Evolutionary conservation across 37 sponge, comb jelly and placozoan genomes (phyloP).

Genomic region (Axinella damicornis): DNA sequence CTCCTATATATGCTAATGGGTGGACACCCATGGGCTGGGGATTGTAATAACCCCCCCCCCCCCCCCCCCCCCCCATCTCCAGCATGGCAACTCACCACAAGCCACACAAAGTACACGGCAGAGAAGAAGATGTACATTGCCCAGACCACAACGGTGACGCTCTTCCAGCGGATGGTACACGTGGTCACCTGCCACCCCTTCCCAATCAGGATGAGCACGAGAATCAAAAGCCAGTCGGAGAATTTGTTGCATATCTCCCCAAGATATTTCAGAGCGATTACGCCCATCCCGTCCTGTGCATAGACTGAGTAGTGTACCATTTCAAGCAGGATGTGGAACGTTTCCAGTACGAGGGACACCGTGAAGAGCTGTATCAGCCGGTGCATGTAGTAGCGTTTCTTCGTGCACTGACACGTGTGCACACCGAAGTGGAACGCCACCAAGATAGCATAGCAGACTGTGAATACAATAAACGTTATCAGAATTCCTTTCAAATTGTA

Average conservation of each 20-base stretch:
- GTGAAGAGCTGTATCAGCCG: constrained; percentile 45
- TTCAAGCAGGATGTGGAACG: constrained; percentile 1
- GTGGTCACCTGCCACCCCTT: constrained; percentile 78
- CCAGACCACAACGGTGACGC: constrained; percentile 44
- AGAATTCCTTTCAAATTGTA: constrained; percentile 52
- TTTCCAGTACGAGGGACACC: constrained; percentile 38
- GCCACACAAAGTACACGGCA: constrained; percentile 44
- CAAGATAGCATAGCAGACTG: constrained; percentile 38
- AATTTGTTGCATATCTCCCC: constrained; percentile 43
- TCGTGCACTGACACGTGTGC: background rate
- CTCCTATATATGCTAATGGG: no score
- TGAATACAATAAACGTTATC: constrained; percentile 31
- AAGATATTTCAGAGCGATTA: constrained; percentile 17
- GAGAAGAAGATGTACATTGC: constrained; percentile 49
- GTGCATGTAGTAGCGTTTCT: constrained; percentile 6
- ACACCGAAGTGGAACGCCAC: constrained; percentile 42
- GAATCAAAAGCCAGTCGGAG: constrained; percentile 71
- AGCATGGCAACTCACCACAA: constrained; percentile 56
- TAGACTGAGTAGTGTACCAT: constrained; percentile 60
- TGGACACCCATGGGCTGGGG: no score
- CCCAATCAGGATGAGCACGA: constrained; percentile 70
- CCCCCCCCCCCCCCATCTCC: no score
- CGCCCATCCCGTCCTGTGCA: constrained; percentile 62
- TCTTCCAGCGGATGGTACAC: constrained; percentile 39
- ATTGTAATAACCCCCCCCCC: no score